Percentiles rank a stretch among this genome's conserved stretches.
Evolutionary conservation across 2,888 invertebrate genomes (phyloP).

Genomic region (Hydroisotoma schaefferi): DNA sequence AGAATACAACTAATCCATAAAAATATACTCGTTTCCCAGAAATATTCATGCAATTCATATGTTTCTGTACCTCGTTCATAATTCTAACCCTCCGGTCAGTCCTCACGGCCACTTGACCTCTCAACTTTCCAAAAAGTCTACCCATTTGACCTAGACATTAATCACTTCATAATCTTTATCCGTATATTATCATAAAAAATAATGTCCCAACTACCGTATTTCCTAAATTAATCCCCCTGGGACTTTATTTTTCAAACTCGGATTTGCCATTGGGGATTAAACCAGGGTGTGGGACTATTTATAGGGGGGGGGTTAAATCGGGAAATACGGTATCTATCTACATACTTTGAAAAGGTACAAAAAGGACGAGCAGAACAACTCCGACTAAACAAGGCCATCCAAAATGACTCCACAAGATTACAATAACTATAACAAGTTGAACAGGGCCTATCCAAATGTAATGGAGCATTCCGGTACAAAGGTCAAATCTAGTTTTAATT

Average conservation of each 20-base stretch:
- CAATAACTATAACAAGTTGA: slow-evolving; percentile 73
- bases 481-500: slow-evolving; percentile 78
- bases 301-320: neutral
- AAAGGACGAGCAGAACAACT: slow-evolving; percentile 70
- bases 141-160: slow-evolving; percentile 52
- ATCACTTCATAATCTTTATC: slow-evolving; percentile 73
- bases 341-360: slow-evolving; percentile 78
- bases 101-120: slow-evolving; percentile 74
- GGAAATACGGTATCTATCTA: too few relatives aligned
- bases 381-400: slow-evolving; percentile 72
- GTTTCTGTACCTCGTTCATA: slow-evolving; percentile 70
- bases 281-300: neutral
- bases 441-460: slow-evolving; percentile 87
- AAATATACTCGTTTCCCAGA: neutral
- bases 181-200: slow-evolving; percentile 54
- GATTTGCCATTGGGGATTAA: too few relatives aligned
- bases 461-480: slow-evolving; percentile 81
- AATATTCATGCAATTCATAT: too few relatives aligned
- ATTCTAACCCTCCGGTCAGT: slow-evolving; percentile 86
- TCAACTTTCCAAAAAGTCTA: slow-evolving; percentile 55
- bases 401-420: slow-evolving; percentile 72
- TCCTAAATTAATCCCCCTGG: too few relatives aligned
- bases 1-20: neutral
- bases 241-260: too few relatives aligned
- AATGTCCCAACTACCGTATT: too few relatives aligned